Base-by-base conservation (phyloP, 2,113 vertebrate species). In the Puntigrus tetrazona region DNA sequence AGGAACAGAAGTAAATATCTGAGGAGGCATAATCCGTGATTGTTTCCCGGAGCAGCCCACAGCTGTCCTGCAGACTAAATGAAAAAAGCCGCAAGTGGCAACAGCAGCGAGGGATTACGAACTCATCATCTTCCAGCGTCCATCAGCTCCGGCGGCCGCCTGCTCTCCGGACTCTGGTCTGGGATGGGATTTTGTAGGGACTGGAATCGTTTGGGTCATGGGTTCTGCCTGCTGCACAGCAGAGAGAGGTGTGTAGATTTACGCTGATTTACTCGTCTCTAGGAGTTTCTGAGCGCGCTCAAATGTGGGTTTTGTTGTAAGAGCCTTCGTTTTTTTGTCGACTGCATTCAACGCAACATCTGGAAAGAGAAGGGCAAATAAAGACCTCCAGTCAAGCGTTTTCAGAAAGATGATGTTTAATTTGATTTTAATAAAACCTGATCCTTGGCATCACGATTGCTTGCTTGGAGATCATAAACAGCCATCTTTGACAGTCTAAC, bases 171-270 rank as follows among this genome's bases (percentile, higher is more conserved):
- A n/a, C 38, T n/a, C 25, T 10, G 81, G 86, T 93, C 84, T 92
- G 87, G 89, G 91, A 93, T 93, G 94, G 94, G 91, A 92, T 73
- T 89, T 90, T 27, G 36, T 16, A 27, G 55, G 34, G 78, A 70
- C 20, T 89, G 93, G 88, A 91, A 91, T 90, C 91, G 90, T 87
- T 50, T 63, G 84, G 92, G 90, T 91, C 91, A 97, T 97, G 96
- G 96, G 96, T 91, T 96, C 96, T 86, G 91, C 95, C 84, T 96
- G 95, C 87, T 96, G 90, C 84, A 87, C 93, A 27, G 86, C 90
- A 65, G 93, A 94, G 90, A 93, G 93, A 97, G 96, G 96, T 96
- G 93, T 92, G 96, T 96, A 50, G 14, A 65, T 20, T 43, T 45
- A 22, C 31, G 1, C 22, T 87, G 29, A 34, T 81, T 36, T 50